A percentile compares a stretch with the other conserved stretches of the same genome.
These are phyloP conservation scores for Drosophila kanekoi DNA, from an alignment of 2,888 invertebrate genomes.

Conservation along the genomic window DNA sequence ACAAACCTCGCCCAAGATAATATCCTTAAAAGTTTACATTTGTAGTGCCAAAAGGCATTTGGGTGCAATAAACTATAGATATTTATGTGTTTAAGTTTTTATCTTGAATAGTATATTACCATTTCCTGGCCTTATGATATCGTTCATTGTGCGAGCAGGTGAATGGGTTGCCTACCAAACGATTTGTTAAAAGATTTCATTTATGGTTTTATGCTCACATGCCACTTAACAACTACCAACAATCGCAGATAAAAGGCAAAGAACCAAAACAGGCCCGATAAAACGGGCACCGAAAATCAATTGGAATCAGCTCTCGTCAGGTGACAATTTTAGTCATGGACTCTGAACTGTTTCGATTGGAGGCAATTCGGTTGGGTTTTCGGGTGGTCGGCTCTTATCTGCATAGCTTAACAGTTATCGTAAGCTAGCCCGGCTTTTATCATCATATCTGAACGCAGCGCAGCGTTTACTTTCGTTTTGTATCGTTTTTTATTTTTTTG, in stretches of 20 bases:
- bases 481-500: neutral
- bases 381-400: constrained; percentile 55
- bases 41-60: no score
- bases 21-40: no score
- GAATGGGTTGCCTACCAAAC: constrained; percentile 37
- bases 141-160: constrained; percentile 3
- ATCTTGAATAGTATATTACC: constrained; percentile 9
- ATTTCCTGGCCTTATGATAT: constrained; percentile 16
- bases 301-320: constrained; percentile 49
- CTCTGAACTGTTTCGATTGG: constrained; percentile 59
- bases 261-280: constrained; percentile 14
- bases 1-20: no score
- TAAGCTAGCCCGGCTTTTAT: constrained; percentile 58
- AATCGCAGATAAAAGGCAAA: constrained; percentile 56
- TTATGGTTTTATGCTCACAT: constrained; percentile 74
- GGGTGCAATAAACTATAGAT: no score
- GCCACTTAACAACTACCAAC: constrained; percentile 79
- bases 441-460: constrained; percentile 65
- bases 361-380: constrained; percentile 28
- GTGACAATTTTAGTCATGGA: constrained; percentile 61
- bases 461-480: constrained; percentile 8
- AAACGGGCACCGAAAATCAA: constrained; percentile 38
- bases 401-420: constrained; percentile 55
- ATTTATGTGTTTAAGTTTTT: neutral
- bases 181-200: constrained; percentile 78